These are phyloP conservation scores for Brachionus calyciflorus DNA, from an alignment of 1,140 invertebrate species.

Conservation along the genomic window DNA sequence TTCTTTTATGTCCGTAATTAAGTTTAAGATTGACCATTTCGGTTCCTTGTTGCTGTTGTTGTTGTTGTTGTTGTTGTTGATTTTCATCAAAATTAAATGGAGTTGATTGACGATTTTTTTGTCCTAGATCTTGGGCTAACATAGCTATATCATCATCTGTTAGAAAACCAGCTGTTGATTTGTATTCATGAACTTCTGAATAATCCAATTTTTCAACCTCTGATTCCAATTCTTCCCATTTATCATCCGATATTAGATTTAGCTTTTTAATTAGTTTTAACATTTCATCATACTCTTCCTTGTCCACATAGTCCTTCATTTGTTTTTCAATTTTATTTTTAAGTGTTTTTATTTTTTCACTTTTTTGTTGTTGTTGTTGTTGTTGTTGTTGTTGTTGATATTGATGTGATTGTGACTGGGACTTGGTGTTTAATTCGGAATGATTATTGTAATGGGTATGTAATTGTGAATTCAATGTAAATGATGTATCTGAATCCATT, in stretches of 20 bases:
- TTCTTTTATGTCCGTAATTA: constrained; percentile 37
- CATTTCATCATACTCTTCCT: constrained; percentile 42
- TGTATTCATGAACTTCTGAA: constrained; percentile 26
- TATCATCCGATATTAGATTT: constrained; percentile 29
- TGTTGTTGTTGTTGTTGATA: background rate
- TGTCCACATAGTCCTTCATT: constrained; percentile 46
- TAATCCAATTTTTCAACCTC: constrained; percentile 42
- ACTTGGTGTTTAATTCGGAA: background rate
- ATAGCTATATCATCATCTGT: constrained; percentile 42
- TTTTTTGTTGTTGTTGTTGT: background rate
- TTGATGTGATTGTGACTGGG: too few species aligned
- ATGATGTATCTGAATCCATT: constrained; percentile 35
- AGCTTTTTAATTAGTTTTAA: constrained; percentile 42
- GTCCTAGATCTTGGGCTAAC: constrained; percentile 10
- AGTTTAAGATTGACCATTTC: constrained; percentile 20
- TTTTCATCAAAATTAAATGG: constrained; percentile 28
- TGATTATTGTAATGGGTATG: background rate
- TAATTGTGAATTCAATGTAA: constrained; percentile 3
- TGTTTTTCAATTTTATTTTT: constrained; percentile 38
- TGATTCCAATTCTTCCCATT: constrained; percentile 36
- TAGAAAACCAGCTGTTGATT: constrained; percentile 29
- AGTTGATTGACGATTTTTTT: constrained; percentile 42
- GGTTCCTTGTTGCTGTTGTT: too few species aligned
- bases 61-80: too few species aligned
- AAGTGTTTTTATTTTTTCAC: constrained; percentile 36